phyloP scores from a whole-genome alignment of 2,113 vertebrate species.

The Scolopax mira region DNA sequence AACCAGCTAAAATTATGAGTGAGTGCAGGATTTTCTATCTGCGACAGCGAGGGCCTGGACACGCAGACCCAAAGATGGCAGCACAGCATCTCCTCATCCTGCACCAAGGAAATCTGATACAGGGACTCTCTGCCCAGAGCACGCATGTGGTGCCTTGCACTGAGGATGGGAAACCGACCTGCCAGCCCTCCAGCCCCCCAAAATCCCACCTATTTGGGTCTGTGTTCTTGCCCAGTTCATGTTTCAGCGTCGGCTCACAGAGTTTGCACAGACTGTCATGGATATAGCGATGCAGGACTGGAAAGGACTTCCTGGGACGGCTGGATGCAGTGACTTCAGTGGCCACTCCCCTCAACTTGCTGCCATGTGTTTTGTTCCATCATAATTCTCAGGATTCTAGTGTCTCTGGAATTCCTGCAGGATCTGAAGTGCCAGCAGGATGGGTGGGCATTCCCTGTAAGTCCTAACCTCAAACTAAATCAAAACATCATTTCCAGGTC shows the following conservation, averaged over 20 bases:
- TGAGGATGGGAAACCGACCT: neutral
- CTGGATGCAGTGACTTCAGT: neutral
- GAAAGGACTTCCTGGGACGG: neutral
- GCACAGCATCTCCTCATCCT: neutral
- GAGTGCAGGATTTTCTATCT: neutral
- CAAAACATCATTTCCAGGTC: neutral
- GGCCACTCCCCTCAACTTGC: neutral
- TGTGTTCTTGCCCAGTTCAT: neutral
- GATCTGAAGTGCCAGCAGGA: neutral
- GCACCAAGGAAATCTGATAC: neutral
- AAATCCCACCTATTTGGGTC: neutral
- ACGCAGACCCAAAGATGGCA: neutral
- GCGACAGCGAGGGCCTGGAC: neutral
- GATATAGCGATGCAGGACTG: neutral
- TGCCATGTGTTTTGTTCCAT: neutral
- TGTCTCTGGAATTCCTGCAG: neutral
- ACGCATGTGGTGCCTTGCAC: neutral
- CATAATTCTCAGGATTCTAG: neutral
- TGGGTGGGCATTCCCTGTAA: neutral
- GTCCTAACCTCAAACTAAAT: neutral
- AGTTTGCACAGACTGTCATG: neutral
- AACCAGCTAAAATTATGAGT: neutral
- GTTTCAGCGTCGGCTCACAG: neutral
- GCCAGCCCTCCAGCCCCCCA: rapidly evolving
- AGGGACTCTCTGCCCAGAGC: neutral